These are phyloP conservation scores for Euglossa dilemma DNA, from an alignment of 1,140 invertebrate species.

Conservation along the genomic window DNA sequence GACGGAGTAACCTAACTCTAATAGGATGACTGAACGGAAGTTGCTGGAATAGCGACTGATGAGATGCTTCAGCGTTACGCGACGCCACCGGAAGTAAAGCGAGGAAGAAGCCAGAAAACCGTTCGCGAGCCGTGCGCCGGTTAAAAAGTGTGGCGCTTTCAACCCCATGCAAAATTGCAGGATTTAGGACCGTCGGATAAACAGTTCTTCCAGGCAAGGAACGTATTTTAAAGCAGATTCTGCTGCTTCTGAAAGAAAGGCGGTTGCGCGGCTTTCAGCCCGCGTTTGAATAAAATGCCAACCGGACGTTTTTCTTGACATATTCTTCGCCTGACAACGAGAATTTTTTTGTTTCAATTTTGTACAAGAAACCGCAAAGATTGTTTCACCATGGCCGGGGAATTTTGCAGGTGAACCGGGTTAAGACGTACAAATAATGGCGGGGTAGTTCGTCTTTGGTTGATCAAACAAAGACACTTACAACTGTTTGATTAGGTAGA, in stretches of 20 bases:
- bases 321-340: background rate
- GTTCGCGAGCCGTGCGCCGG: background rate
- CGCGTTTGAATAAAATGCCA: slow-evolving; percentile 9
- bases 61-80: background rate
- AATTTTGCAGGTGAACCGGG: too few relatives aligned
- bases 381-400: background rate
- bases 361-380: background rate
- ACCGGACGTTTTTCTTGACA: background rate
- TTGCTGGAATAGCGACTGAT: background rate
- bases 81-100: too few relatives aligned
- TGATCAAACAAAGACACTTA: too few relatives aligned
- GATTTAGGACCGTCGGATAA: slow-evolving; percentile 20
- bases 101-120: too few relatives aligned
- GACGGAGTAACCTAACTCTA: background rate
- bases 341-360: background rate
- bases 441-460: too few relatives aligned
- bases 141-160: slow-evolving; percentile 12
- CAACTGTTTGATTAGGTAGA: too few relatives aligned
- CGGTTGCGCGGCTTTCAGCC: background rate
- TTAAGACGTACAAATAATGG: too few relatives aligned
- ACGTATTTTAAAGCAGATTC: slow-evolving; percentile 27
- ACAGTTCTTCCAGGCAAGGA: background rate
- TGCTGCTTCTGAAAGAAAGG: background rate
- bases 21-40: background rate
- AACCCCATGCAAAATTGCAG: slow-evolving; percentile 10